Percentiles rank a stretch among this genome's conserved stretches.
These are phyloP conservation scores for Drosophila pegasa DNA, from an alignment of 2,888 invertebrate species.

Conservation along the genomic window DNA sequence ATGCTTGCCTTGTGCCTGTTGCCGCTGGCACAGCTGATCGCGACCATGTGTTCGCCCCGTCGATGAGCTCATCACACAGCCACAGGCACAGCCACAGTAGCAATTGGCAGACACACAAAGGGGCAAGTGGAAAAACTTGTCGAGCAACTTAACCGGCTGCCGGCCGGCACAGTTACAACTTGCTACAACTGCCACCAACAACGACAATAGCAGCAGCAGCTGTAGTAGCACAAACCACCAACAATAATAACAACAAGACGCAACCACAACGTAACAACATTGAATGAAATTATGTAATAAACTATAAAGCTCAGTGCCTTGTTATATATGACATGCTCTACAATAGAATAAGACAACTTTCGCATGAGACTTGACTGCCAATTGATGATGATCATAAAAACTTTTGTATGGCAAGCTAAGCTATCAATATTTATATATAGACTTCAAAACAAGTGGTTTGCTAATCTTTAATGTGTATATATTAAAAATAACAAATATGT, in stretches of 20 bases:
- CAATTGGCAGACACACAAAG: neutral
- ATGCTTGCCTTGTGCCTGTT: slow-evolving; percentile 6
- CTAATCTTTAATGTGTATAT: neutral
- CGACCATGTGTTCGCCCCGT: slow-evolving; percentile 34
- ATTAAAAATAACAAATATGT: no score
- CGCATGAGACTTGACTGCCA: neutral
- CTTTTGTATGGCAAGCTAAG: neutral
- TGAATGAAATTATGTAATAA: slow-evolving; percentile 75
- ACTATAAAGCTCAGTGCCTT: slow-evolving; percentile 26
- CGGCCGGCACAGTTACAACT: slow-evolving; percentile 72
- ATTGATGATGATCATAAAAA: neutral
- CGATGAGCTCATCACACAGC: slow-evolving; percentile 62
- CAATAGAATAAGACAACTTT: neutral
- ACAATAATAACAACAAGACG: slow-evolving; percentile 20
- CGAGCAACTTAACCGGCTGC: slow-evolving; percentile 73
- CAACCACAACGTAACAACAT: slow-evolving; percentile 36
- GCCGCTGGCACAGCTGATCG: slow-evolving; percentile 60
- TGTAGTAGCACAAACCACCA: neutral
- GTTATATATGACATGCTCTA: slow-evolving; percentile 35
- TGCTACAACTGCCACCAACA: slow-evolving; percentile 45
- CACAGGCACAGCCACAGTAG: no score
- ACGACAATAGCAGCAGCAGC: slow-evolving; percentile 5
- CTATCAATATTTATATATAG: neutral
- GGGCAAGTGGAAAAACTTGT: slow-evolving; percentile 72
- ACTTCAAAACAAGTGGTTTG: neutral